phyloP scores from a whole-genome alignment of 2,888 invertebrate species.

The Caenorhabditis angaria region DNA sequence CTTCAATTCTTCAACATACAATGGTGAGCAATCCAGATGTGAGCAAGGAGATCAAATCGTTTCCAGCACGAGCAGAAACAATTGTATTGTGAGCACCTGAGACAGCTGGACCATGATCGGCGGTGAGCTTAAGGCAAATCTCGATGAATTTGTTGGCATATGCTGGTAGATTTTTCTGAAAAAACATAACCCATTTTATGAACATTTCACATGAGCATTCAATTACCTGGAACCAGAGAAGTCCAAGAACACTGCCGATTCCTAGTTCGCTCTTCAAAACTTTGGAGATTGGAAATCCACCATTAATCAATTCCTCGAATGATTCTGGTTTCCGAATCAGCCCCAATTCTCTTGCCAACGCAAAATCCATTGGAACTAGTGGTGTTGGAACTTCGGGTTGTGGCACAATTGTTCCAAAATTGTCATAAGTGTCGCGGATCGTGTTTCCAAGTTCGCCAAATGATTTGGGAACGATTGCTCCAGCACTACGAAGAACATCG shows the following conservation, averaged over 20 bases:
- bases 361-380: conserved; percentile 99
- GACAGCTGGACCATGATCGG: conserved; percentile 97
- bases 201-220: no score
- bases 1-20: neutral
- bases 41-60: conserved; percentile 93
- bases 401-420: conserved; percentile 85
- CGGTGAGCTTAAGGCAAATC: conserved; percentile 97
- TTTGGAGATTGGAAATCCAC: conserved; percentile 84
- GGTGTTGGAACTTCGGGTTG: conserved; percentile 93
- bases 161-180: conserved; percentile 79
- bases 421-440: conserved; percentile 74
- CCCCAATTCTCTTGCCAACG: conserved; percentile 96
- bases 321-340: conserved; percentile 97
- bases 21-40: conserved; percentile 88
- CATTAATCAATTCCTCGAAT: conserved; percentile 82
- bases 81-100: conserved; percentile 80
- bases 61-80: conserved; percentile 94
- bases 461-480: conserved; percentile 89
- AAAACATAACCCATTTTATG: no score
- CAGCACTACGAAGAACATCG: conserved; percentile 82
- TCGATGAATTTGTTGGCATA: conserved; percentile 97
- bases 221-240: conserved; percentile 99
- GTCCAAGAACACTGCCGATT: conserved; percentile 93
- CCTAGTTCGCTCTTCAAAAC: conserved; percentile 93
- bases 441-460: conserved; percentile 88